Conservation (phyloP, 2,113 vertebrate genomes). For the Cryptomyrus ogoouensis region DNA sequence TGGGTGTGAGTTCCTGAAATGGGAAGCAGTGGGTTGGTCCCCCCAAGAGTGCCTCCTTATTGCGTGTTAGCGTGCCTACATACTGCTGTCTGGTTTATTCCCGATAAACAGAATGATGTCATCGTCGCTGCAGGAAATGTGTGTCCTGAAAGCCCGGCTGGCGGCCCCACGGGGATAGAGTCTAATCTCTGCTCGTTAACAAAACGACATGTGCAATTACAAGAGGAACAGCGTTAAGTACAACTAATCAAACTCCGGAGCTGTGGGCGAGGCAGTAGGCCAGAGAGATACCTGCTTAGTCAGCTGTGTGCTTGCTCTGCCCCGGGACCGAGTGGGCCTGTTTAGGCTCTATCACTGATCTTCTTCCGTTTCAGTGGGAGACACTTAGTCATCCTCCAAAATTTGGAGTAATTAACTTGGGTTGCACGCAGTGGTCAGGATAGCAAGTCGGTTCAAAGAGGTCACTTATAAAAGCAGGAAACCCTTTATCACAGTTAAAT, state of each 20-base stretch:
- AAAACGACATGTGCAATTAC: conserved; percentile 27
- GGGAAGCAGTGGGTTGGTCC: background rate
- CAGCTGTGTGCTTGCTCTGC: background rate
- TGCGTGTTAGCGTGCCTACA: background rate
- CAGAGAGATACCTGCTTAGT: background rate
- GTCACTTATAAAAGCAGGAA: background rate
- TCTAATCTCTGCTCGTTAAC: conserved; percentile 29
- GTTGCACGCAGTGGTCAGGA: background rate
- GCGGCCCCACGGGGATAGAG: conserved; percentile 21
- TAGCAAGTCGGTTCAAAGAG: background rate
- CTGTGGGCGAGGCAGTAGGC: background rate
- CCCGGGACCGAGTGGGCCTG: background rate
- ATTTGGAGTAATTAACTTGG: background rate
- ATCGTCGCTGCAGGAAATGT: conserved; percentile 36
- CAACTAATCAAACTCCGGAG: background rate
- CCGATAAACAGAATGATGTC: background rate
- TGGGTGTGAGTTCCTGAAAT: background rate
- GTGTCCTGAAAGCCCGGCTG: conserved; percentile 39
- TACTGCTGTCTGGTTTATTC: background rate
- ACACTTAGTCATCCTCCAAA: background rate
- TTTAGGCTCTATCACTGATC: background rate
- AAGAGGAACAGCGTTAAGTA: conserved; percentile 5
- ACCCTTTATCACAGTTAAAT: background rate
- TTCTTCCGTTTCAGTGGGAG: background rate
- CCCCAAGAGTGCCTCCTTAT: background rate